Evolutionary conservation across 2,113 vertebrate genomes (phyloP).

Genomic region (Sarotherodon lohbergeri): DNA sequence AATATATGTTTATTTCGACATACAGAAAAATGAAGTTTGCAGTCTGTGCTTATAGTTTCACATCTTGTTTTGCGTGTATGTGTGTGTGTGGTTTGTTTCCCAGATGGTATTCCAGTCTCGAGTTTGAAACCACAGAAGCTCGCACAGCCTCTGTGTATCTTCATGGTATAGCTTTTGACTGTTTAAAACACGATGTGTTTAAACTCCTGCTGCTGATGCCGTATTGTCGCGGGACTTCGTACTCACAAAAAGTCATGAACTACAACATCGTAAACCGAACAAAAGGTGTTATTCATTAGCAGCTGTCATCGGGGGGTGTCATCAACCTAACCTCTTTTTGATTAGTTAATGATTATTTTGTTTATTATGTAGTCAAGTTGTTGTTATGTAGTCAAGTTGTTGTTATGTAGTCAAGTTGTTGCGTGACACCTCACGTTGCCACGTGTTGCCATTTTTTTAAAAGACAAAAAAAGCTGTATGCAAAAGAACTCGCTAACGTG

Average conservation of each 20-base stretch:
- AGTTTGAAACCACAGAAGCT: neutral
- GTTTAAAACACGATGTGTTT: neutral
- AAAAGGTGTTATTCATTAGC: neutral
- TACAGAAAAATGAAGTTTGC: neutral
- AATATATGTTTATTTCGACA: neutral
- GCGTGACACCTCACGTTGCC: neutral
- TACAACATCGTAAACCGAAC: neutral
- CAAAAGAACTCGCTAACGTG: neutral
- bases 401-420: neutral
- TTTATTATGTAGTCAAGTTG: neutral
- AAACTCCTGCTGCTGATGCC: fast-evolving
- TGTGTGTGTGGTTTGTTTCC: neutral
- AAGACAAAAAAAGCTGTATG: neutral
- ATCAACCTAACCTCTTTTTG: neutral
- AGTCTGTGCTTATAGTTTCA: neutral
- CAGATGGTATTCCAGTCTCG: neutral
- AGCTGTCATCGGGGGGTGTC: neutral
- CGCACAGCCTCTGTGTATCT: neutral
- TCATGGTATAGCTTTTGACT: neutral
- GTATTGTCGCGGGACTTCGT: neutral
- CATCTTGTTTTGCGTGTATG: neutral
- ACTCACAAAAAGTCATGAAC: neutral
- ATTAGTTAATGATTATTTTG: neutral
- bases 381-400: too few relatives aligned
- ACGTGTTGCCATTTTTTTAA: neutral